Base-by-base conservation (phyloP, 2,888 invertebrate genomes). In the Eristalis intricaria region DNA sequence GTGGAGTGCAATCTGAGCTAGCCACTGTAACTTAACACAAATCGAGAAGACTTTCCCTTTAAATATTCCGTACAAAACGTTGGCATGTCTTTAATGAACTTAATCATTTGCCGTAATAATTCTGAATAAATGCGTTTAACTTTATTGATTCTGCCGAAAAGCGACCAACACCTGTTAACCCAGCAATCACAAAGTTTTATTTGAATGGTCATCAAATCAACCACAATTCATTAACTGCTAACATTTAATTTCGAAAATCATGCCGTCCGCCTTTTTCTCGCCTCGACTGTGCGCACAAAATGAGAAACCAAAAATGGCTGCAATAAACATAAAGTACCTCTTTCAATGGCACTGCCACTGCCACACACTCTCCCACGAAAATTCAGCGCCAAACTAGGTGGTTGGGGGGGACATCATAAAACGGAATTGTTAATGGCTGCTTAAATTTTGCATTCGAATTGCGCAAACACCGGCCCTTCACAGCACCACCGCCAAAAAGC, bases 371-470 rank as follows among this genome's bases (percentile, higher is more conserved):
- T 10, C 22, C 35, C 22, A 26, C 65, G n/a, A 13, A 8, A 19
- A n/a, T 10, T n/a, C 32, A 22, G 13, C 23, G 32, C 32, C 32
- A 3, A 60, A 60, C 60, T 26, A 60, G 60, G n/a, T 56, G 35
- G n/a, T n/a, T n/a, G 40, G 26, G 19, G 23, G 58, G 64, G 74
- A 43, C 38, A 23, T 43, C 50, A 71, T 80, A 68, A 84, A 80
- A 76, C 13, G 50, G 68, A 84, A 73, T 80, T 71, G 76, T 71
- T 84, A 76, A 84, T 80, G 68, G 76, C 38, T 76, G 75, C 60
- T 69, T 75, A 70, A 80, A 84, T 84, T 84, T 80, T 80, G 80
- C 80, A 80, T 75, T 80, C 75, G 80, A 65, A 84, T 75, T 79
- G 84, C 70, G 29, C 70, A 29, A 23, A 65, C 70, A 15, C 50